Conservation (phyloP, 1,140 invertebrate genomes). For the Onthophagus taurus region DNA sequence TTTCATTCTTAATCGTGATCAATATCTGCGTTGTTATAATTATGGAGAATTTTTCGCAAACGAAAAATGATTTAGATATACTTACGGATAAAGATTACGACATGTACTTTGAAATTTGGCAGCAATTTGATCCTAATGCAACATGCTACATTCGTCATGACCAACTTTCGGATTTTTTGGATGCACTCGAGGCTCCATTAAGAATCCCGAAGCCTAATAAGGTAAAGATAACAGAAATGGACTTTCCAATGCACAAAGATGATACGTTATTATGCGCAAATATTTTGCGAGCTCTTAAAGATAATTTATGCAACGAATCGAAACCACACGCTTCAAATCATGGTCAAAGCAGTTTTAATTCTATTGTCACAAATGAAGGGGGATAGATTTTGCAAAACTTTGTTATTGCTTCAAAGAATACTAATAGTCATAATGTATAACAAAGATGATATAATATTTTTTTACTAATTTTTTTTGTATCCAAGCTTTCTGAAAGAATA, state of each 20-base stretch:
- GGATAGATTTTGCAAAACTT: too few species aligned
- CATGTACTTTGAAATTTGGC: conserved; percentile 99
- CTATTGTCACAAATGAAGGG: too few species aligned
- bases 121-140: conserved; percentile 94
- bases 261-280: conserved; percentile 96
- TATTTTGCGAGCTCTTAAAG: conserved; percentile 90
- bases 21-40: conserved; percentile 99
- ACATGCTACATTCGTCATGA: conserved; percentile 94
- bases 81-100: conserved; percentile 98
- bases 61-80: conserved; percentile 96
- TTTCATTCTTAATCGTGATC: conserved; percentile 96
- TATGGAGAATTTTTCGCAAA: conserved; percentile 94
- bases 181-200: conserved; percentile 85
- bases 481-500: too few species aligned
- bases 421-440: too few species aligned
- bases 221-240: conserved; percentile 97
- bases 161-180: conserved; percentile 87
- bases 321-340: too few species aligned
- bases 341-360: too few species aligned
- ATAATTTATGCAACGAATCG: conserved; percentile 97
- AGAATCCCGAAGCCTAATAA: conserved; percentile 98
- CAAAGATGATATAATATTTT: too few species aligned
- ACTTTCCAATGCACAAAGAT: conserved; percentile 95
- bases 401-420: too few species aligned
- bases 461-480: too few species aligned